Conservation (phyloP, 2,888 invertebrate genomes). For the Conistra vaccinii region DNA sequence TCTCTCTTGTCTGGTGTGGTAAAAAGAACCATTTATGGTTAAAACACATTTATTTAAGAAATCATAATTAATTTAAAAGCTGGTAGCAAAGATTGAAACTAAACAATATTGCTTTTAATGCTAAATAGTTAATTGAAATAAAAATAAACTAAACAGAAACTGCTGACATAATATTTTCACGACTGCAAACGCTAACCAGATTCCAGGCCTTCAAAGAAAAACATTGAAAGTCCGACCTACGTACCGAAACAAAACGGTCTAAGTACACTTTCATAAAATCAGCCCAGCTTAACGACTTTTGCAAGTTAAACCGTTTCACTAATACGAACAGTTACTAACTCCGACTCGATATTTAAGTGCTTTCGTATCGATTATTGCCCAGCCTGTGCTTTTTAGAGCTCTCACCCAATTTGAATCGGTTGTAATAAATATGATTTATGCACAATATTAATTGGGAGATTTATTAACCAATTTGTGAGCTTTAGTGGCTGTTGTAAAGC, state of each 20-base stretch:
- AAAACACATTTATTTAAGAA: not conserved
- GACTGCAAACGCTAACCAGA: not conserved
- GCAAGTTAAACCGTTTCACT: constrained; percentile 68
- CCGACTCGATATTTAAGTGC: constrained; percentile 57
- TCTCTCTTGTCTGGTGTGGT: not conserved
- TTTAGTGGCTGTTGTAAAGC: constrained; percentile 15
- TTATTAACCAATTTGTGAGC: constrained; percentile 28
- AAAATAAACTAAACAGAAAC: not conserved
- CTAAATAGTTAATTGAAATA: not conserved
- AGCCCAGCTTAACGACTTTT: constrained; percentile 67
- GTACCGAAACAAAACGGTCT: constrained; percentile 46
- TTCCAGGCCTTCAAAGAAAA: constrained; percentile 20
- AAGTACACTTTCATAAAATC: constrained; percentile 71
- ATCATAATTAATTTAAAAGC: not conserved
- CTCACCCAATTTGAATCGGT: constrained; percentile 45
- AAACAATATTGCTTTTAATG: not conserved
- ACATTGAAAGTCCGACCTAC: constrained; percentile 36
- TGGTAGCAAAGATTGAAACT: not conserved
- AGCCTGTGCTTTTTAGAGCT: constrained; percentile 57
- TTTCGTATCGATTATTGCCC: constrained; percentile 55
- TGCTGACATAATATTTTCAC: not conserved
- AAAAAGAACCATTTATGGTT: not conserved
- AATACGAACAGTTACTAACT: constrained; percentile 61
- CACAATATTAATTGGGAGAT: constrained; percentile 51
- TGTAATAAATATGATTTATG: constrained; percentile 59